Evolutionary conservation across 1,140 invertebrate species (phyloP).

Genomic region (Drosophila asahinai): DNA sequence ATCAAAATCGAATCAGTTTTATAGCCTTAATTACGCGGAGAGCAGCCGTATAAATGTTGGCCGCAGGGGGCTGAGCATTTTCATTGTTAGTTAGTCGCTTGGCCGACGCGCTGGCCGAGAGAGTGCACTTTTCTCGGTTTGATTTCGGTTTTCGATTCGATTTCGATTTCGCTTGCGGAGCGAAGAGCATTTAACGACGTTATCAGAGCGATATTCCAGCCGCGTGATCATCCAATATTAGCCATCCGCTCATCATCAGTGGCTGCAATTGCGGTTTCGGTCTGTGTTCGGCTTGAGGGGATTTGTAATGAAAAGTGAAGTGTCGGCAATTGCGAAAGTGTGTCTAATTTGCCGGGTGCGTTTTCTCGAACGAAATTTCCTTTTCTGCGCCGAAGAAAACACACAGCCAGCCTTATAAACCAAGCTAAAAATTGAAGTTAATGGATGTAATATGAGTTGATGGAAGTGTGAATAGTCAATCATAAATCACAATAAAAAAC

Average conservation of each 20-base stretch:
- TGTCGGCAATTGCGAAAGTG: conserved; percentile 76
- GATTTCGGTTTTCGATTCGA: conserved; percentile 29
- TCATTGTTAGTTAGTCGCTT: conserved; percentile 57
- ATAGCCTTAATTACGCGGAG: conserved; percentile 76
- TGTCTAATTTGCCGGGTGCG: conserved; percentile 59
- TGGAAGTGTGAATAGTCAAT: conserved; percentile 11
- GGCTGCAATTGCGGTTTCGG: conserved; percentile 11
- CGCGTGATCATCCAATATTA: conserved; percentile 72
- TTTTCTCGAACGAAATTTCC: conserved; percentile 40
- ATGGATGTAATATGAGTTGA: conserved; percentile 9
- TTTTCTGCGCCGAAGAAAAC: conserved; percentile 22
- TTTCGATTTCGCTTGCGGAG: conserved; percentile 65
- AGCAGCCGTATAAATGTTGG: conserved; percentile 77
- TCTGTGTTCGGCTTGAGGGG: conserved; percentile 41
- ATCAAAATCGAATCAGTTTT: conserved; percentile 77
- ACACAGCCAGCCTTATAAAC: conserved; percentile 13
- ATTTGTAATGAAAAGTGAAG: conserved; percentile 80
- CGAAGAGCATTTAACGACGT: conserved; percentile 68
- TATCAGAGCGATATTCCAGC: conserved; percentile 67
- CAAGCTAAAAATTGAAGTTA: conserved; percentile 30
- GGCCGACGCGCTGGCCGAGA: conserved; percentile 1
- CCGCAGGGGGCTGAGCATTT: conserved; percentile 56
- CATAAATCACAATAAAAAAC: not conserved
- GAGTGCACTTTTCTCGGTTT: conserved; percentile 29
- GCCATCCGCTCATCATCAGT: conserved; percentile 30